phyloP scores from a whole-genome alignment of 2,797 vertebrate species.

The Botia kubotai region DNA sequence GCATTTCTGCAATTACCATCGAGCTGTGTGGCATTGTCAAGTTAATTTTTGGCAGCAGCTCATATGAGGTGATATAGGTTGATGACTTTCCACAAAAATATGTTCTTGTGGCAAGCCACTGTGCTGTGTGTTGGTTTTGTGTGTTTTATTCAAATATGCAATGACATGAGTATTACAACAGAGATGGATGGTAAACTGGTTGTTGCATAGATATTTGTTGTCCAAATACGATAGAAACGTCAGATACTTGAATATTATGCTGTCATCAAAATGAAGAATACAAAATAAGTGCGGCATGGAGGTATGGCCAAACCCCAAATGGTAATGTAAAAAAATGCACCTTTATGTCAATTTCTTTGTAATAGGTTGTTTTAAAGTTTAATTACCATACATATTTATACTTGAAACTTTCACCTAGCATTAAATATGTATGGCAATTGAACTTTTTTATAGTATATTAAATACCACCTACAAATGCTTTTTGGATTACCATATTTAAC shows the following conservation, averaged over 20 bases:
- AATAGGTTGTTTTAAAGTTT: too few relatives aligned
- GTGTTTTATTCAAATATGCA: constrained; percentile 57
- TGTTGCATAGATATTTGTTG: neutral
- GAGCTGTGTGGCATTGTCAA: constrained; percentile 65
- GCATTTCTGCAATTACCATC: constrained; percentile 65
- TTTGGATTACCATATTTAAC: too few relatives aligned
- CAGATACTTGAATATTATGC: neutral
- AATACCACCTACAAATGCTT: too few relatives aligned
- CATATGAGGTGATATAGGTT: constrained; percentile 82
- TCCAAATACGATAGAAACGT: neutral
- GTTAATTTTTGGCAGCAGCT: constrained; percentile 70
- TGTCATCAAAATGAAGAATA: neutral
- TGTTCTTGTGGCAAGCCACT: constrained; percentile 67
- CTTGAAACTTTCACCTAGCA: too few relatives aligned
- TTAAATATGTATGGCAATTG: too few relatives aligned
- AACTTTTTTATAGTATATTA: too few relatives aligned
- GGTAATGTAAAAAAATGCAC: neutral
- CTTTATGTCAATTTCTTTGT: too few relatives aligned
- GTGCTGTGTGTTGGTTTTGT: constrained; percentile 67
- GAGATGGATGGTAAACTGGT: neutral
- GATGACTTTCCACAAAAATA: constrained; percentile 70
- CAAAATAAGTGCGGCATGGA: neutral
- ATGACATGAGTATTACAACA: constrained; percentile 9
- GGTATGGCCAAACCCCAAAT: neutral
- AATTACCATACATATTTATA: too few relatives aligned